Base-by-base conservation (phyloP, 2,888 invertebrate species). In the Cistogaster globosa region DNA sequence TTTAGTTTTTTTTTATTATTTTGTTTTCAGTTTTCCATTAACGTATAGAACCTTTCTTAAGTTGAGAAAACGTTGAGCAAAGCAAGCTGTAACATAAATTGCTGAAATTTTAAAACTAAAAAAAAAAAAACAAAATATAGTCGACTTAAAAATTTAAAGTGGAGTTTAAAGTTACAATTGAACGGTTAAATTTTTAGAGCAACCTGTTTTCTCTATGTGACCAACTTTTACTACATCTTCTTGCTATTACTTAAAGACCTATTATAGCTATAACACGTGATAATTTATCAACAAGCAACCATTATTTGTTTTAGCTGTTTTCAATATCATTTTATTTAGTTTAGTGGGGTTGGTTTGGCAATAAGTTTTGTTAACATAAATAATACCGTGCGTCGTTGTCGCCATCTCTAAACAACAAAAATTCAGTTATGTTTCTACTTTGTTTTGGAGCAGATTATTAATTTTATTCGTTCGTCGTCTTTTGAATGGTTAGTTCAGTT, bases 341-440 rank as follows among this genome's bases (percentile, higher is more conserved):
- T n/a, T 57, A 36, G 58, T 58, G 69, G 71, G 71, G 72, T 65
- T 71, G 65, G 72, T 60, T 71, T 69, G 74, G 22, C 60, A 55
- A 48, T 81, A 62, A 42, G 11, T 76, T 71, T 75, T 53, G 77
- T 69, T 72, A 80, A 75, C 80, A 77, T 74, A 26, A 69, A 20
- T 71, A 53, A 48, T n/a, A 48, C 36, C 32, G 51, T 38, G 48
- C 51, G 71, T 55, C 57, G 71, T 65, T 67, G 58, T 67, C 57
- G 63, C 58, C 72, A 63, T 60, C 62, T 69, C 69, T 22, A n/a
- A 53, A 26, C 67, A 22, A 74, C 65, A 81, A 79, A 42, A 48
- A 67, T 86, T 88, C 86, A 88, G 88, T 88, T 81, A 86, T 77
- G 81, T 86, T 87, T 88, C 86, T 80, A 86, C 87, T 86, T 87